Base-by-base conservation (phyloP, 2,113 vertebrate genomes). In the Bos javanicus region DNA sequence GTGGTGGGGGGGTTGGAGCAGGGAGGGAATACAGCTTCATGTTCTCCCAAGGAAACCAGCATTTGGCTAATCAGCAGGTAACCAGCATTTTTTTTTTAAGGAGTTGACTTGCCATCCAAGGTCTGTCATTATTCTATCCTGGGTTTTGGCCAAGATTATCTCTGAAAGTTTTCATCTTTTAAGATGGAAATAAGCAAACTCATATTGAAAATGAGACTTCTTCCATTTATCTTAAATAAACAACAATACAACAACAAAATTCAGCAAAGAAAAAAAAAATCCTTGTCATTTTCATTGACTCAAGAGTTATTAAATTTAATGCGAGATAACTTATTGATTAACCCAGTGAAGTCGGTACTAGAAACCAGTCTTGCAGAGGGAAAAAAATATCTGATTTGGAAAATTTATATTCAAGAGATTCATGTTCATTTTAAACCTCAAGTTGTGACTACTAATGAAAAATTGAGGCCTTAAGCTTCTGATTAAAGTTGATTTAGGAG, bases 401-500 rank as follows among this genome's bases (percentile, higher is more conserved):
- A 97, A 94, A 90, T 95, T 86, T 92, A 60, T 59, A 96, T 96
- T 91, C 25, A 88, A 86, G 76, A 80, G 30, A 91, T 71, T 96
- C 78, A 56, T 87, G 76, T 91, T 98, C 88, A 93, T 94, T 97
- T 96, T 95, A 96, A 98, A 95, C 48, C 57, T 95, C 76, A 71
- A 85, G 96, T 46, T 62, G 36, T 96, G 39, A 83, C 62, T 84
- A 80, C 33, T 80, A 91, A 94, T 92, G 71, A 95, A 95, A 95
- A 97, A 85, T 52, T 87, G 78, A 97, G 88, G 87, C 30, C 83
- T 43, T 87, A 39, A 28, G 4, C 15, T 95, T 93, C 74, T 97
- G 93, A 97, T 97, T 96, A 97, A 97, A 98, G 91, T 91, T 78
- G 91, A 96, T 91, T 96, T 91, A 54, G 39, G 36, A 57, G 11